Conservation (phyloP, 2,113 vertebrate genomes). For the Cololabis saira region DNA sequence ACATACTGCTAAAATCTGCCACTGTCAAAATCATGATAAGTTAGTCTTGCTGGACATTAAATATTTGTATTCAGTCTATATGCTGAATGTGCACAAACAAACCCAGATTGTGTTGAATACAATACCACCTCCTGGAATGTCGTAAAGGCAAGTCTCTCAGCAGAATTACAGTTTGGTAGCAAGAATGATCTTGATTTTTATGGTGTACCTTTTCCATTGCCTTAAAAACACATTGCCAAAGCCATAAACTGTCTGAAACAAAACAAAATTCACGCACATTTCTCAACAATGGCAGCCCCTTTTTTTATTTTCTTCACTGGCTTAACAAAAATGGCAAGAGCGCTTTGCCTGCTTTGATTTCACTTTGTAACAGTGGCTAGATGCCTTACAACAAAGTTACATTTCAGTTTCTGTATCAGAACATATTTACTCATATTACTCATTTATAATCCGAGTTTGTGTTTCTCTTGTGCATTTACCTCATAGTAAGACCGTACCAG, state of each 20-base stretch:
- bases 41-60: slow-evolving; percentile 24
- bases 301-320: slow-evolving; percentile 7
- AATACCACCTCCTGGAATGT: slow-evolving; percentile 9
- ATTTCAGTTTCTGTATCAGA: too few species aligned
- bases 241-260: neutral
- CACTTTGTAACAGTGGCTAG: slow-evolving; percentile 12
- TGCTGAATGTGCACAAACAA: slow-evolving; percentile 5
- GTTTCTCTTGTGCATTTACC: too few species aligned
- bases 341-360: slow-evolving; percentile 9
- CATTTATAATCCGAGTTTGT: too few species aligned
- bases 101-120: neutral
- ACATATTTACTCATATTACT: too few species aligned
- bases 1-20: slow-evolving; percentile 29
- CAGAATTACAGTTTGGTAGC: slow-evolving; percentile 17
- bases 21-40: slow-evolving; percentile 18
- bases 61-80: slow-evolving; percentile 37
- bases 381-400: too few species aligned
- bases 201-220: slow-evolving; percentile 16
- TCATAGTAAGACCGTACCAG: too few species aligned
- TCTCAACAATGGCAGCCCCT: slow-evolving; percentile 4
- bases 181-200: slow-evolving; percentile 25
- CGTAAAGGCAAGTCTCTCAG: slow-evolving; percentile 2
- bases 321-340: slow-evolving; percentile 13
- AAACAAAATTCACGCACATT: slow-evolving; percentile 23
- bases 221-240: slow-evolving; percentile 1